A percentile compares a stretch with the other conserved stretches of the same genome.
These are phyloP conservation scores for Apodemus sylvaticus DNA, from an alignment of 2,113 vertebrate species.

Conservation along the genomic window DNA sequence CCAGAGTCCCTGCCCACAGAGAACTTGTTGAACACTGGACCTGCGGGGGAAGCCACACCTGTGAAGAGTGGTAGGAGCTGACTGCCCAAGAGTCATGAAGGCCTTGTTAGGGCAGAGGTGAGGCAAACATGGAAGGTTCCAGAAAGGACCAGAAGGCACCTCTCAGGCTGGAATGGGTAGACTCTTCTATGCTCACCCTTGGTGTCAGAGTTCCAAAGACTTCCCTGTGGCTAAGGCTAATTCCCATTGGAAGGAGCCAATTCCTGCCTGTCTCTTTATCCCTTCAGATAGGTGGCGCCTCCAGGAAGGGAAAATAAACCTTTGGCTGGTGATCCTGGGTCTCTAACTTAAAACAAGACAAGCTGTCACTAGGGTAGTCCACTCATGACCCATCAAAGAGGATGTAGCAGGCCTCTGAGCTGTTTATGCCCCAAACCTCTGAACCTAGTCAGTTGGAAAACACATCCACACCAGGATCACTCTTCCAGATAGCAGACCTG, in stretches of 20 bases:
- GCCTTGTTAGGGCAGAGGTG: neutral
- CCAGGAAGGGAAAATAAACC: neutral
- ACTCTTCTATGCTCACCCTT: neutral
- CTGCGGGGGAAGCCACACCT: neutral
- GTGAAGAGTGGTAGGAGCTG: neutral
- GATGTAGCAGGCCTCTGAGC: neutral
- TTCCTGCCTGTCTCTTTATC: neutral
- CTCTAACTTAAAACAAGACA: neutral
- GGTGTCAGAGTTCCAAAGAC: neutral
- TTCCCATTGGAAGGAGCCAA: neutral
- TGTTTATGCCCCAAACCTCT: neutral
- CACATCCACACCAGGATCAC: neutral
- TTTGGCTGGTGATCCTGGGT: neutral
- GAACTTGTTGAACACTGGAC: neutral
- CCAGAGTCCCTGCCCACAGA: neutral
- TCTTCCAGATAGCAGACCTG: neutral
- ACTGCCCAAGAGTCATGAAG: neutral
- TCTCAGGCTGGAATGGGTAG: neutral
- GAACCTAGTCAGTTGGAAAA: neutral
- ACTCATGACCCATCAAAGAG: neutral
- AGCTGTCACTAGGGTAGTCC: neutral
- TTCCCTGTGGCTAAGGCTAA: neutral
- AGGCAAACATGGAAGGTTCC: neutral
- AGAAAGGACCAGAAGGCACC: neutral
- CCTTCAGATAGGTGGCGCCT: too few relatives aligned